Evolutionary conservation across 2,888 invertebrate species (phyloP), one percentile per base, ranked within the genome.

Genomic region (Caprella mutica): DNA sequence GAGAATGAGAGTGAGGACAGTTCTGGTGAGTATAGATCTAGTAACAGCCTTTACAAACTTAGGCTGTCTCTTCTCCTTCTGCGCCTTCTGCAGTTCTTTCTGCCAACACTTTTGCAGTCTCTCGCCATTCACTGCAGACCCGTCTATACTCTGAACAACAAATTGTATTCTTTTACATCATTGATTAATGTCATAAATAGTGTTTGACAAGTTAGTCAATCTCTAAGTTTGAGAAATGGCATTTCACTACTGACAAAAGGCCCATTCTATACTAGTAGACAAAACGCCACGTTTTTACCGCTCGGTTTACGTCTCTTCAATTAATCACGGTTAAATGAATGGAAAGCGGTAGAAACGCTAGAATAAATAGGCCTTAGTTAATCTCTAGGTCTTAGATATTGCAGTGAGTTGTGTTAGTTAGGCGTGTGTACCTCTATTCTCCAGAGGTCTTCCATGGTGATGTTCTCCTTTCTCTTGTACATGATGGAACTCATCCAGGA

Each of bases 401-500:
- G 9, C 33, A 8, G 21, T 12, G 35, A 4, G 19, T 48, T n/a
- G 33, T 33, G 33, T 8, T 12, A 33, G 12, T 8, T 12, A 33
- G 9, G 12, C 33, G 33, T n/a, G 40, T 58, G 55, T 55, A 69
- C 69, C 65, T 68, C 66, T 1, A 70, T 55, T 26, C 68, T 67
- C 68, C 72, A 69, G 35, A 72, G 61, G 59, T 70, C 68, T 2
- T 71, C 67, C 8, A 67, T 65, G 1, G 69, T 69, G 5, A 72
- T 67, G 1, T 73, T 73, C 27, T 68, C 65, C 24, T 68, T 67
- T 1, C 74, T 71, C 55, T 70, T 71, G 71, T 71, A 72, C 71
- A 75, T 72, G 38, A 72, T 67, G 3, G 67, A 67, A 1, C 72
- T 69, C 56, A 73, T 67, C 75, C 75, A 75, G 33, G 71, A 67